phyloP scores from a whole-genome alignment of 53 echinoderm and acorn worm genomes.

The Actinopyga echinites region DNA sequence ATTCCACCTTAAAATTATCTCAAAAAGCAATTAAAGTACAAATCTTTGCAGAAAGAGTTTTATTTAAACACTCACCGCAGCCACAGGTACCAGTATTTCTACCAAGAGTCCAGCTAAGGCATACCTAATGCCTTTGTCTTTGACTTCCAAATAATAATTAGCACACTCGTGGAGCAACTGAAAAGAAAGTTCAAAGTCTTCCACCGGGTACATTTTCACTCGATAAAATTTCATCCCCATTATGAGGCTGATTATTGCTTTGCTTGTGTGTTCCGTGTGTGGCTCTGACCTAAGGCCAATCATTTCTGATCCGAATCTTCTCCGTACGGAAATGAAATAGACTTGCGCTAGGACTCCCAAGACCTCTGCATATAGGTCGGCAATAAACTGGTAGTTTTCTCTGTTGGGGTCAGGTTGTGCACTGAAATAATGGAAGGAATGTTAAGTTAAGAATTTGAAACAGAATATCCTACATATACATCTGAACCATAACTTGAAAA shows the following conservation, averaged over 20 bases:
- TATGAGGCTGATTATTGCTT: slow-evolving; percentile 96
- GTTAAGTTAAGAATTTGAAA: background rate
- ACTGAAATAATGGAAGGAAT: slow-evolving; percentile 44
- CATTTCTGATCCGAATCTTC: slow-evolving; percentile 84
- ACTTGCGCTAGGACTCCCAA: slow-evolving; percentile 89
- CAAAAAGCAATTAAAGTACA: background rate
- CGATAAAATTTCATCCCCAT: slow-evolving; percentile 99
- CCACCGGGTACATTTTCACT: slow-evolving; percentile 94
- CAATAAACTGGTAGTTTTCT: slow-evolving; percentile 94
- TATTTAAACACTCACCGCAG: slow-evolving; percentile 71
- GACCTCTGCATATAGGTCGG: slow-evolving; percentile 98
- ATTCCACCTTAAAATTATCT: no score
- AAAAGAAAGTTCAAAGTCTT: slow-evolving; percentile 95
- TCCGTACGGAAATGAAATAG: slow-evolving; percentile 83
- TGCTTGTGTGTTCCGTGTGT: slow-evolving; percentile 86
- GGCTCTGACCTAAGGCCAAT: slow-evolving; percentile 96
- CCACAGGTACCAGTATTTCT: slow-evolving; percentile 95
- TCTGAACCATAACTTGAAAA: background rate
- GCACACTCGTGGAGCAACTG: slow-evolving; percentile 95
- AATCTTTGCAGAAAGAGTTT: background rate
- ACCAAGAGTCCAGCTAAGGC: slow-evolving; percentile 98
- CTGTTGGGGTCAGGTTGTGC: slow-evolving; percentile 89
- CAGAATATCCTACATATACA: background rate
- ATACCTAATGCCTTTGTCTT: slow-evolving; percentile 95
- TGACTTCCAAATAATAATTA: slow-evolving; percentile 95